A percentile compares a stretch with the other conserved stretches of the same genome.
These are phyloP conservation scores for Drymonia ruficornis DNA, from an alignment of 2,888 invertebrate species.

Conservation along the genomic window DNA sequence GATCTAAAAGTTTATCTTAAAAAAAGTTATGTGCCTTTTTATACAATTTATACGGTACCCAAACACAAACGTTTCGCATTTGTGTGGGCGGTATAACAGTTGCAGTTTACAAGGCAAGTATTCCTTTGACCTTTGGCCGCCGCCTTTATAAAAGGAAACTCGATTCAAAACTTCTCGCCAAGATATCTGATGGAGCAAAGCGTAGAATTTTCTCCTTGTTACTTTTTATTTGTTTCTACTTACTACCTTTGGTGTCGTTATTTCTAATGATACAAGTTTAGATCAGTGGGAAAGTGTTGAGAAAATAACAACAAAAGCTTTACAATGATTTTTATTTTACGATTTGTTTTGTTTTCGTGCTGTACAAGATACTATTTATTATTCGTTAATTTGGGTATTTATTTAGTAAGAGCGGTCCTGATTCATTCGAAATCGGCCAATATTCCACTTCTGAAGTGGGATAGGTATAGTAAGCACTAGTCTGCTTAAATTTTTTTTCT, in stretches of 20 bases:
- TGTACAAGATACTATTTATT: too few species aligned
- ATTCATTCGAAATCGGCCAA: too few species aligned
- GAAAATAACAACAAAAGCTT: not conserved
- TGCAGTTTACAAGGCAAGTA: not conserved
- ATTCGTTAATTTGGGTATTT: too few species aligned
- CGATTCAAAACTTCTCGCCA: slow-evolving; percentile 1
- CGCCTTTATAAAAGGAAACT: not conserved
- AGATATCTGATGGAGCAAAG: slow-evolving; percentile 2
- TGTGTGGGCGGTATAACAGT: not conserved
- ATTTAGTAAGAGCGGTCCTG: too few species aligned
- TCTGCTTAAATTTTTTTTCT: too few species aligned
- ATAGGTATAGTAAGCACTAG: too few species aligned
- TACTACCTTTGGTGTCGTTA: not conserved
- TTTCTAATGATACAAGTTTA: slow-evolving; percentile 1
- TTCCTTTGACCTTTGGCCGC: not conserved
- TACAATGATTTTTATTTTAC: too few species aligned
- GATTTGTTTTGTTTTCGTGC: too few species aligned
- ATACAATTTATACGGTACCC: too few species aligned
- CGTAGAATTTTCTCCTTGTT: not conserved
- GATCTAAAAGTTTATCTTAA: too few species aligned
- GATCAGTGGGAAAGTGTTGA: not conserved
- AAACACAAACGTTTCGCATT: not conserved
- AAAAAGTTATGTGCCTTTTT: too few species aligned
- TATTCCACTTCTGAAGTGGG: too few species aligned
- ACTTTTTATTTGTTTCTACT: not conserved